phyloP scores from a whole-genome alignment of 2,113 vertebrate species.

The Lepisosteus osseus region DNA sequence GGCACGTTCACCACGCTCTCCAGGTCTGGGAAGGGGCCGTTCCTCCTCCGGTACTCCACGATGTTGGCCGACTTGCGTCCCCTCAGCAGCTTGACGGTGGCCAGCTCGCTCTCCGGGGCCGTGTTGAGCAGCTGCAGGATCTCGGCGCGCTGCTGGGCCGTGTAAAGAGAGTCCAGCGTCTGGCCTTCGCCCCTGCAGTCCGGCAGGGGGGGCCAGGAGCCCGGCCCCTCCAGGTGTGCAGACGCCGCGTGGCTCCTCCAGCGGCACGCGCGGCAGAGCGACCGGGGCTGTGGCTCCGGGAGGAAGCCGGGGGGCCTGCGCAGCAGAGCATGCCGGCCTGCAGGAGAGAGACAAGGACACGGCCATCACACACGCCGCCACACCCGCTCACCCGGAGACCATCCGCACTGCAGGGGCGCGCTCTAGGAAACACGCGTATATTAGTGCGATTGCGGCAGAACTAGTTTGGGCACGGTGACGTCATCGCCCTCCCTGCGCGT shows the following conservation, averaged over 20 bases:
- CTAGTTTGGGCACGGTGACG: too few species aligned
- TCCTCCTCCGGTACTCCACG: constrained; percentile 57
- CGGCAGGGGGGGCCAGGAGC: constrained; percentile 8
- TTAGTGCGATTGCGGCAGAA: too few species aligned
- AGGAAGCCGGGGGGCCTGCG: constrained; percentile 26
- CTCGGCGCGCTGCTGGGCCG: constrained; percentile 54
- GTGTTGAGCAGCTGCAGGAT: constrained; percentile 68
- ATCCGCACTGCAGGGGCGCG: too few species aligned
- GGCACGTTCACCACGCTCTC: constrained; percentile 62
- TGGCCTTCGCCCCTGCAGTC: constrained; percentile 23
- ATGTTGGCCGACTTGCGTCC: constrained; percentile 61
- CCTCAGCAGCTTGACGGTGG: constrained; percentile 55
- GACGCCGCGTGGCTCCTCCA: constrained; percentile 50
- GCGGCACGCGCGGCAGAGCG: constrained; percentile 59
- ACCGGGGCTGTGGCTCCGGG: constrained; percentile 44
- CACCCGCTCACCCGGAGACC: too few species aligned
- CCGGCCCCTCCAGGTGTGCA: constrained; percentile 33
- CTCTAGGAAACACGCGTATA: too few species aligned
- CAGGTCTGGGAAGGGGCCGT: constrained; percentile 63
- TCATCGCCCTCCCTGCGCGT: too few species aligned
- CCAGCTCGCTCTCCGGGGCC: constrained; percentile 57
- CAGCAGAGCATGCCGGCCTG: constrained; percentile 43
- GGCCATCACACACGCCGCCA: too few species aligned
- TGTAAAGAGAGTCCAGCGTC: constrained; percentile 56
- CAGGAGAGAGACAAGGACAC: neutral